Evolutionary conservation across 2,797 vertebrate species (phyloP).

Genomic region (Vireo griseus): DNA sequence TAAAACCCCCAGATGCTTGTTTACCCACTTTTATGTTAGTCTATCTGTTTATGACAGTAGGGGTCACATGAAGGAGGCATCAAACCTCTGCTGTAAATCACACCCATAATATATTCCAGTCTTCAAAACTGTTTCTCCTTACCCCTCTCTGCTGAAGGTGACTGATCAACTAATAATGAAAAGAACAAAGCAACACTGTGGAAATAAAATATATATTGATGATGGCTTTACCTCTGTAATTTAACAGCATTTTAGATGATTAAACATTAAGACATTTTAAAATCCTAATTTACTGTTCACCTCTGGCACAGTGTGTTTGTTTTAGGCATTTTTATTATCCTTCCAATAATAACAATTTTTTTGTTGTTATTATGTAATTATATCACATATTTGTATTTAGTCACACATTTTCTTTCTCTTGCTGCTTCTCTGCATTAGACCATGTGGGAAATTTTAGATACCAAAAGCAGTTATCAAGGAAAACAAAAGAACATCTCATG

Average conservation of each 20-base stretch:
- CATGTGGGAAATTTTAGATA: background rate
- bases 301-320: background rate
- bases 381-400: background rate
- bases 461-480: background rate
- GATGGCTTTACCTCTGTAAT: conserved; percentile 33
- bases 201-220: conserved; percentile 32
- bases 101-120: background rate
- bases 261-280: conserved; percentile 32
- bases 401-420: background rate
- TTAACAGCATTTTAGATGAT: conserved; percentile 39
- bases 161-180: background rate
- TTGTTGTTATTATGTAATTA: background rate
- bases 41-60: background rate
- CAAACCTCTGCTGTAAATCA: conserved; percentile 6
- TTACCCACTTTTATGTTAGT: background rate
- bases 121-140: background rate
- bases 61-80: background rate
- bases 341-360: background rate
- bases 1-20: background rate
- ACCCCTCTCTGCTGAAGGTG: background rate
- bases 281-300: background rate
- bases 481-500: background rate
- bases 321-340: background rate
- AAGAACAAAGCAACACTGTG: conserved; percentile 41
- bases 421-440: background rate